A percentile compares a stretch with the other conserved stretches of the same genome.
Conservation (phyloP, 2,113 vertebrate species). For the Phalacrocorax carbo region DNA sequence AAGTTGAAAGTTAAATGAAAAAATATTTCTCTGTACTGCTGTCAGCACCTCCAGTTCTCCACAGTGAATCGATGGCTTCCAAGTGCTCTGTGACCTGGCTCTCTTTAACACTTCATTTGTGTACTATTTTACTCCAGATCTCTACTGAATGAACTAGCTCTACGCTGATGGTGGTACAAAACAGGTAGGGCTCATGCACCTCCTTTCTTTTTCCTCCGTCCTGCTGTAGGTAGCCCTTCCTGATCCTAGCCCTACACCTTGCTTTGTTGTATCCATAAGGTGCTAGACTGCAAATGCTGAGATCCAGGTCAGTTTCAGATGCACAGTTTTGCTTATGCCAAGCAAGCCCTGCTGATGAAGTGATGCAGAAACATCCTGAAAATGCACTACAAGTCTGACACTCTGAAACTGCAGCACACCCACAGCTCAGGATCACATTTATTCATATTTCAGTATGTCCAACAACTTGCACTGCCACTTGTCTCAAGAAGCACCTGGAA, state of each 20-base stretch:
- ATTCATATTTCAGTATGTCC: not conserved
- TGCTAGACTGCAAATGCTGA: not conserved
- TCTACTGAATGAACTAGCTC: not conserved
- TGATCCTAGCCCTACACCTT: not conserved
- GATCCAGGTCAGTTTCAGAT: not conserved
- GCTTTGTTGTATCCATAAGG: not conserved
- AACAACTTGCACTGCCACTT: not conserved
- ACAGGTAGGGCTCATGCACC: not conserved
- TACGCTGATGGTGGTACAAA: fast-evolving
- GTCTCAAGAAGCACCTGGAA: not conserved
- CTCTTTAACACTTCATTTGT: not conserved
- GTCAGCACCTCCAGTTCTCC: not conserved
- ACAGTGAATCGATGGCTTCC: not conserved
- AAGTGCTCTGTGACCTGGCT: not conserved
- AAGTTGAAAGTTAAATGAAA: not conserved
- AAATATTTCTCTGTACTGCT: not conserved
- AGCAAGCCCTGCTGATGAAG: not conserved
- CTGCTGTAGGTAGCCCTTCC: not conserved
- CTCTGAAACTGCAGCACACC: not conserved
- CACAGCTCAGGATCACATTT: fast-evolving
- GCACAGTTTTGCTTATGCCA: not conserved
- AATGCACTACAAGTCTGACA: not conserved
- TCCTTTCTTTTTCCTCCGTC: not conserved
- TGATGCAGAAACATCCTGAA: not conserved
- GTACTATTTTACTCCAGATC: not conserved